These are phyloP conservation scores for Druon quercuslanigerum DNA, from an alignment of 1,140 invertebrate genomes.

Conservation along the genomic window DNA sequence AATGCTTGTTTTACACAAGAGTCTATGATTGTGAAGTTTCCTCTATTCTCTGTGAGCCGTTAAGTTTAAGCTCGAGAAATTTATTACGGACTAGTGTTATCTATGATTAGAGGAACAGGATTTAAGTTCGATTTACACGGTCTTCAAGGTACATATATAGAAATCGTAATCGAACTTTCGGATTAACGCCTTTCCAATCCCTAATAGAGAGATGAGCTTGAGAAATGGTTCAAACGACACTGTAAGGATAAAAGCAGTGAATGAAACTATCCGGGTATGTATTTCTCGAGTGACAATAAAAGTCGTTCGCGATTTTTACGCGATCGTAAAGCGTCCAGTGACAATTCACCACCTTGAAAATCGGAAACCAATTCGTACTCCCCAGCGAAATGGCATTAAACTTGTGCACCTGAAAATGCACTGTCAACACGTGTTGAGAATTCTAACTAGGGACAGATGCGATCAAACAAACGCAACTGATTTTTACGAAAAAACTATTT, in stretches of 20 bases:
- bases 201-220: background rate
- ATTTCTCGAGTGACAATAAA: constrained; percentile 35
- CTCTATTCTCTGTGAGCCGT: too few relatives aligned
- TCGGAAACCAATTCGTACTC: constrained; percentile 9
- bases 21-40: too few relatives aligned
- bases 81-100: too few relatives aligned
- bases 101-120: too few relatives aligned
- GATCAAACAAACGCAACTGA: background rate
- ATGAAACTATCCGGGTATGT: background rate
- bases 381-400: constrained; percentile 3
- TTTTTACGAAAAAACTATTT: background rate
- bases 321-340: constrained; percentile 28
- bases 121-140: too few relatives aligned
- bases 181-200: background rate
- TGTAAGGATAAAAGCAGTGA: constrained; percentile 5
- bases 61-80: too few relatives aligned
- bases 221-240: background rate
- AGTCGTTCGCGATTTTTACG: constrained; percentile 35
- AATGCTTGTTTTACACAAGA: too few relatives aligned
- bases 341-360: constrained; percentile 19
- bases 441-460: background rate
- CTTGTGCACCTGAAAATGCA: constrained; percentile 3
- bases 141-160: too few relatives aligned
- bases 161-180: too few relatives aligned
- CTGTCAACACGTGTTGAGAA: constrained; percentile 3